Base-by-base conservation (phyloP, 2,888 invertebrate genomes). In the Monoplex corrugatus region DNA sequence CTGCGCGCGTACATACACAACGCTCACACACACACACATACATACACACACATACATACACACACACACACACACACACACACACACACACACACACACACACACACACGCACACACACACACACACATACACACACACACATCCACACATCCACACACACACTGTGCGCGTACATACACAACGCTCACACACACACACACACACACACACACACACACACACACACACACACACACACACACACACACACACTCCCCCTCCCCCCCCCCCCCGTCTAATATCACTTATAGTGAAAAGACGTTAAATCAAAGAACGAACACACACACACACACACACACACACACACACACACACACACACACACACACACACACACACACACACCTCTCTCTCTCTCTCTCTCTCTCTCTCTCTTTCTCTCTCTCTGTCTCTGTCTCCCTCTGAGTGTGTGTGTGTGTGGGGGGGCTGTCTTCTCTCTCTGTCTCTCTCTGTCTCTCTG, bases 281-380 rank as follows among this genome's bases (percentile, higher is more conserved):
- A 10, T 16, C 57, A 23, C 57, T 57, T 57, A 28, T 57, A 57
- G 16, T 57, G 57, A 57, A 28, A 57, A 57, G 57, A 10, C 16
- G 57, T 57, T 50, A 13, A 13, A 50, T 23, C 16, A 57, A 57
- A 57, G 3, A 57, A 57, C 57, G 28, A 57, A 2, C 68, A 68
- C n/a, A 8, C 68, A n/a, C 63, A 23, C 63, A 63, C 63, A 23
- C 63, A 23, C 63, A 28, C 63, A 23, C 63, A 28, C 63, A 1
- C 63, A 3, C 63, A 3, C 63, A 3, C 63, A 3, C 63, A 63
- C 63, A 63, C 63, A 63, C 63, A 63, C 63, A 63, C 63, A 63
- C 63, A 63, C 63, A 63, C 63, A 63, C 63, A 63, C 63, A 63
- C 63, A 63, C 63, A 63, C 63, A 63, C 63, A 63, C 63, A 63